phyloP scores from a whole-genome alignment of 2,888 invertebrate genomes.

The Idaea dimidiata region DNA sequence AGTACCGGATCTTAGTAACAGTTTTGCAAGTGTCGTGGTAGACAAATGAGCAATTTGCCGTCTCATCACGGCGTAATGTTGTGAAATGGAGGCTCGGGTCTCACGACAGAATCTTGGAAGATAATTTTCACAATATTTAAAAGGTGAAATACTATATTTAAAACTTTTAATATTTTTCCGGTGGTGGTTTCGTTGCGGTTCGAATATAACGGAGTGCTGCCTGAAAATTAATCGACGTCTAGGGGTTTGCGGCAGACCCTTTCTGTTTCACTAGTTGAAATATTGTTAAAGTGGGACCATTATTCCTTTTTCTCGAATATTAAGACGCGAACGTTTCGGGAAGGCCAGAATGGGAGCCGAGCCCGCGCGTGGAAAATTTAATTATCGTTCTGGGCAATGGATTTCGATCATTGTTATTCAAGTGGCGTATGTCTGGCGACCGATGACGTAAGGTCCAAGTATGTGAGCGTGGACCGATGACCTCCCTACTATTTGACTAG shows the following conservation, averaged over 20 bases:
- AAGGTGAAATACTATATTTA: conserved; percentile 21
- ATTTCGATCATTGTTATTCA: conserved; percentile 70
- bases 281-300: conserved; percentile 38
- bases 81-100: conserved; percentile 46
- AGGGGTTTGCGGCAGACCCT: conserved; percentile 47
- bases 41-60: conserved; percentile 70
- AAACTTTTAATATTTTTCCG: conserved; percentile 37
- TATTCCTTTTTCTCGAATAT: conserved; percentile 33
- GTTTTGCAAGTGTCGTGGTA: conserved; percentile 61
- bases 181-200: conserved; percentile 32
- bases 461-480: conserved; percentile 65
- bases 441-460: conserved; percentile 65
- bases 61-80: conserved; percentile 68
- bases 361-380: conserved; percentile 70
- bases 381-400: conserved; percentile 64
- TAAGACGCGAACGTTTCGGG: conserved; percentile 36
- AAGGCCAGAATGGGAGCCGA: conserved; percentile 48
- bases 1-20: conserved; percentile 19
- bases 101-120: conserved; percentile 15
- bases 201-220: conserved; percentile 46
- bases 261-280: conserved; percentile 40
- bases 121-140: conserved; percentile 22
- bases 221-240: conserved; percentile 57
- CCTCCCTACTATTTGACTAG: conserved; percentile 57
- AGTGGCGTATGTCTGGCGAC: conserved; percentile 62